Percentiles rank a stretch among this genome's conserved stretches.
Evolutionary conservation across 2,113 vertebrate species (phyloP).

Genomic region (human): GRCh38 chr3:11365501-11366000

Average conservation of each 20-base stretch:
- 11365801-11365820: background rate
- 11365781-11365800: background rate
- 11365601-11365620: background rate
- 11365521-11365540: background rate
- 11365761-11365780: background rate
- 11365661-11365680: background rate
- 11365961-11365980: no score
- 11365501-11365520: background rate
- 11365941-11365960: no score
- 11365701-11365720: background rate
- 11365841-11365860: background rate
- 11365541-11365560: background rate
- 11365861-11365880: background rate
- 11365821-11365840: background rate
- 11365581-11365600: rapidly evolving
- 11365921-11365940: background rate
- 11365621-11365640: background rate
- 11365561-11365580: background rate
- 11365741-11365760: background rate
- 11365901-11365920: background rate
- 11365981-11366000: no score
- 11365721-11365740: background rate
- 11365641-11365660: background rate
- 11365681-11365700: background rate
- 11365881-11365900: background rate